Evolutionary conservation across 2,797 vertebrate genomes (phyloP).

Genomic region (Tangara arthus): DNA sequence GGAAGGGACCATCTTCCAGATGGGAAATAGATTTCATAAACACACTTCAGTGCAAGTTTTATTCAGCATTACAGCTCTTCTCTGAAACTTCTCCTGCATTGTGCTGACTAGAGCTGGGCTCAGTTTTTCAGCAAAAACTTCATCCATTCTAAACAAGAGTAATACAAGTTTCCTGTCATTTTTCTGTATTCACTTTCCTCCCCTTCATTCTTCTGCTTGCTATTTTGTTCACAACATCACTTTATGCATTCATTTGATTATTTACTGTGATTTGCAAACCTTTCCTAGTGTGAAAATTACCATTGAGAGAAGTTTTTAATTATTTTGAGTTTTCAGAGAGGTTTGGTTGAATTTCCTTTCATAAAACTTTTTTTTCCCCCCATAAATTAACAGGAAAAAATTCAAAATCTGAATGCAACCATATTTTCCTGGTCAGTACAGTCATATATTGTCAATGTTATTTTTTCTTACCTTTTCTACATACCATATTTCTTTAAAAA

Average conservation of each 20-base stretch:
- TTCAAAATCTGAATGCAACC: neutral
- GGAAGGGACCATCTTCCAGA: neutral
- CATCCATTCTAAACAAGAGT: neutral
- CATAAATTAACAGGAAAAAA: neutral
- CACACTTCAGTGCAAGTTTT: neutral
- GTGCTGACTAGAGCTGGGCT: neutral
- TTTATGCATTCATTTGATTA: neutral
- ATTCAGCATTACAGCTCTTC: neutral
- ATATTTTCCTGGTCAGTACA: neutral
- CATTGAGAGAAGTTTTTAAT: neutral
- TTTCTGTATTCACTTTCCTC: neutral
- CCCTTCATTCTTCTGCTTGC: neutral
- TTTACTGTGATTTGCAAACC: neutral
- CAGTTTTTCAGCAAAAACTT: neutral
- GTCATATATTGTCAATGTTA: no score
- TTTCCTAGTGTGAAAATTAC: neutral
- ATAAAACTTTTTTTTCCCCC: neutral
- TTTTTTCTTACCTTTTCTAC: neutral
- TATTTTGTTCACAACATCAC: neutral
- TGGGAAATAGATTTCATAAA: neutral
- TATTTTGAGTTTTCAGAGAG: neutral
- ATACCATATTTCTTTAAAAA: neutral
- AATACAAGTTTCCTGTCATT: neutral
- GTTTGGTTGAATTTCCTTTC: neutral
- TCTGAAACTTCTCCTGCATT: neutral